These are phyloP conservation scores for Scomber scombrus DNA, from an alignment of 2,113 vertebrate genomes.

Conservation along the genomic window DNA sequence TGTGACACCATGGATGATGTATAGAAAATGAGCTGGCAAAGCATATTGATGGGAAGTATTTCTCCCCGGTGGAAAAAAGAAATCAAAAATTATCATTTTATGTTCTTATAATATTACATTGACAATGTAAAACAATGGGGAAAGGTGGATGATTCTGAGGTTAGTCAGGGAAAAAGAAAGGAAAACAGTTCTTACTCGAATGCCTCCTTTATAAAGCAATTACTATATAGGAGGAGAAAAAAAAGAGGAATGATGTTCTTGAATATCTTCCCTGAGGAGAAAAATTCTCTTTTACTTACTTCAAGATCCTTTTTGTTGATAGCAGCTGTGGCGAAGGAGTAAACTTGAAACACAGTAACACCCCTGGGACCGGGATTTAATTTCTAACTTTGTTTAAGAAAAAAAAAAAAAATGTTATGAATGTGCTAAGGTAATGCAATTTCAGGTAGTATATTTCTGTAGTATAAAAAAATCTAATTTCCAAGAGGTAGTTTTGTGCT, in stretches of 20 bases:
- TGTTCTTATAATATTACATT: slow-evolving; percentile 20
- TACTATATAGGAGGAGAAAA: background rate
- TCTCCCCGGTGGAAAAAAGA: slow-evolving; percentile 18
- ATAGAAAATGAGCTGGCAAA: slow-evolving; percentile 42
- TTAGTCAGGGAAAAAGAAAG: slow-evolving; percentile 32
- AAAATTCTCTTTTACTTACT: slow-evolving; percentile 41
- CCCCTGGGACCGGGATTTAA: slow-evolving; percentile 73
- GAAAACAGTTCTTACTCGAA: slow-evolving; percentile 16
- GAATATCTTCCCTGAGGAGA: slow-evolving; percentile 32
- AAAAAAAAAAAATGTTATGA: slow-evolving; percentile 59
- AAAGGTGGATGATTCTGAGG: slow-evolving; percentile 3
- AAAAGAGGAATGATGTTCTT: slow-evolving; percentile 28
- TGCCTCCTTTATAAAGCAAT: slow-evolving; percentile 10
- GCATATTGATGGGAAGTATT: slow-evolving; percentile 52
- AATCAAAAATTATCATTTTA: slow-evolving; percentile 44
- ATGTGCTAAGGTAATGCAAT: slow-evolving; percentile 75
- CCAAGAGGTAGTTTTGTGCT: slow-evolving; percentile 69
- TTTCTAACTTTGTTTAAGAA: slow-evolving; percentile 74
- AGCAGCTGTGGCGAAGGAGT: slow-evolving; percentile 43
- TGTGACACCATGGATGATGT: slow-evolving; percentile 58
- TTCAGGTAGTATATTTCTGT: slow-evolving; percentile 76
- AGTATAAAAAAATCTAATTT: slow-evolving; percentile 83
- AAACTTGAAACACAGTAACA: slow-evolving; percentile 62
- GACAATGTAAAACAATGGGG: slow-evolving; percentile 8
- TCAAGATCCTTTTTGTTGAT: slow-evolving; percentile 61